phyloP scores from a whole-genome alignment of 2,888 invertebrate species.

The Drosophila niveifrons region DNA sequence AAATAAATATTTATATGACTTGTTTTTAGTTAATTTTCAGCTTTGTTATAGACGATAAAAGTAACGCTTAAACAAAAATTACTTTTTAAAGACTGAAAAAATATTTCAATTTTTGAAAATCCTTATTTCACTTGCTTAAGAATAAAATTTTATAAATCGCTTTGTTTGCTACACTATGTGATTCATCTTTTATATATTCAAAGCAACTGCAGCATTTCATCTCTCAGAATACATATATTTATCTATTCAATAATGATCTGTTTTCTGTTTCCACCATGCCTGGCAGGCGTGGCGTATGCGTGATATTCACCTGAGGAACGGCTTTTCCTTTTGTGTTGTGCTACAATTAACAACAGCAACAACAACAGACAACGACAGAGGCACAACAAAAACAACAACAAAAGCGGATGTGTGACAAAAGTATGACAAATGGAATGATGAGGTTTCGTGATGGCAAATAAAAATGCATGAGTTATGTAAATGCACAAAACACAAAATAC shows the following conservation, averaged over 20 bases:
- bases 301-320: conserved; percentile 85
- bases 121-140: background rate
- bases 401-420: conserved; percentile 56
- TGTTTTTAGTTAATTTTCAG: no score
- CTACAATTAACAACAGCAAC: conserved; percentile 81
- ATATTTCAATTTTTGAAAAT: background rate
- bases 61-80: no score
- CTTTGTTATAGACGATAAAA: no score
- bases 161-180: background rate
- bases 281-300: conserved; percentile 4
- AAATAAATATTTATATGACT: no score
- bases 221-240: background rate
- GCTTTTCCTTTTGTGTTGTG: conserved; percentile 87
- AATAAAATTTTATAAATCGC: no score
- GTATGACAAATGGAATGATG: conserved; percentile 61
- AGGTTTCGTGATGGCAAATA: conserved; percentile 37
- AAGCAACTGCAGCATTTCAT: background rate
- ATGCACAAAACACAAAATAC: conserved; percentile 17
- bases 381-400: conserved; percentile 50
- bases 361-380: conserved; percentile 46
- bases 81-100: no score
- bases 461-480: conserved; percentile 36
- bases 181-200: background rate
- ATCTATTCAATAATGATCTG: conserved; percentile 9
- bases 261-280: background rate